These are phyloP conservation scores for Brachypterus glaber DNA, from an alignment of 2,888 invertebrate species.

Conservation along the genomic window DNA sequence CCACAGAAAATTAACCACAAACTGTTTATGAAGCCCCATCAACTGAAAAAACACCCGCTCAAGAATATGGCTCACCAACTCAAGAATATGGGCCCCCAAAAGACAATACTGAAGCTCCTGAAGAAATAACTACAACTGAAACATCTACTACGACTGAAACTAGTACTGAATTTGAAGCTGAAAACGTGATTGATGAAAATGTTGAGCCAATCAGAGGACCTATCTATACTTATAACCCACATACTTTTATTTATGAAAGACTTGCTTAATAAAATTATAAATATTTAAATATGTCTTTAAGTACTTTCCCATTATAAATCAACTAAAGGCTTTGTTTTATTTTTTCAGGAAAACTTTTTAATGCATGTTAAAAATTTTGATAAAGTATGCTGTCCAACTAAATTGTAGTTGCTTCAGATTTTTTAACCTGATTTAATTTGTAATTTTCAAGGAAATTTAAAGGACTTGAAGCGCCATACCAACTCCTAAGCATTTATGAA, in stretches of 20 bases:
- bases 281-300: too few relatives aligned
- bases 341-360: too few relatives aligned
- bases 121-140: conserved; percentile 12
- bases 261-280: too few relatives aligned
- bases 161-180: conserved; percentile 5
- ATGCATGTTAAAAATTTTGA: too few relatives aligned
- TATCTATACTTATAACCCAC: conserved; percentile 45
- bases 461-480: conserved; percentile 29
- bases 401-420: conserved; percentile 4
- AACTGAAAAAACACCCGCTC: conserved; percentile 5
- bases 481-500: too few relatives aligned
- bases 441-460: conserved; percentile 7
- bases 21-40: conserved; percentile 5
- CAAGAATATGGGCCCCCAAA: not conserved
- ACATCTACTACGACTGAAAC: conserved; percentile 7
- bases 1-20: conserved; percentile 1
- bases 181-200: conserved; percentile 51
- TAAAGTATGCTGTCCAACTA: too few relatives aligned
- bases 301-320: too few relatives aligned
- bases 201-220: conserved; percentile 56
- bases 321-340: too few relatives aligned
- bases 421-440: conserved; percentile 9
- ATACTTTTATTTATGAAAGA: conserved; percentile 25
- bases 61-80: conserved; percentile 9
- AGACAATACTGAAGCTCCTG: conserved; percentile 9